A percentile compares a stretch with the other conserved stretches of the same genome.
phyloP scores from a whole-genome alignment of 2,888 invertebrate genomes.

The Zootermopsis nevadensis region DNA sequence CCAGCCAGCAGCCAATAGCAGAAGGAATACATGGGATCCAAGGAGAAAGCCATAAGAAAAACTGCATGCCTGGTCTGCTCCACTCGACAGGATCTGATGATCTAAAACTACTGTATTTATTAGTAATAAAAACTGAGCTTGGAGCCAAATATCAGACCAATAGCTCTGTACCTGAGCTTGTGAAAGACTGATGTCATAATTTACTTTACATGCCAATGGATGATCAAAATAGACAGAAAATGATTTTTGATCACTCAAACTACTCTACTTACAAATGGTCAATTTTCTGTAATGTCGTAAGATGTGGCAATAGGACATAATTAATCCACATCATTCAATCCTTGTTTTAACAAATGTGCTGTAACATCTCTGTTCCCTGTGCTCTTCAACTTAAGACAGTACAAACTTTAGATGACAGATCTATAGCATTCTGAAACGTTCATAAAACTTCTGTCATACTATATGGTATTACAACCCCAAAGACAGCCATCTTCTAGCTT shows the following conservation, averaged over 20 bases:
- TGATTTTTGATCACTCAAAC: neutral
- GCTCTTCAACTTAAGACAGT: neutral
- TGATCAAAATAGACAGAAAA: neutral
- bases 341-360: neutral
- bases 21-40: constrained; percentile 22
- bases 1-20: constrained; percentile 37
- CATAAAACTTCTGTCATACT: too few relatives aligned
- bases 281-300: neutral
- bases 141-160: neutral
- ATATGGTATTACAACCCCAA: too few relatives aligned
- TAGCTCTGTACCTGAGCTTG: constrained; percentile 11
- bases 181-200: constrained; percentile 15
- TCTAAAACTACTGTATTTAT: neutral
- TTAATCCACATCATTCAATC: too few relatives aligned
- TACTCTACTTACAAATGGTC: neutral
- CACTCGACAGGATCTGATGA: neutral
- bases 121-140: neutral
- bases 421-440: too few relatives aligned
- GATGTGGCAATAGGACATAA: neutral
- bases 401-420: neutral
- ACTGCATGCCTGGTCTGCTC: constrained; percentile 21
- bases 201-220: neutral
- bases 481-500: too few relatives aligned
- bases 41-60: constrained; percentile 20
- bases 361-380: constrained; percentile 3